phyloP scores from a whole-genome alignment of 2,888 invertebrate species.

The Proisotoma minuta region DNA sequence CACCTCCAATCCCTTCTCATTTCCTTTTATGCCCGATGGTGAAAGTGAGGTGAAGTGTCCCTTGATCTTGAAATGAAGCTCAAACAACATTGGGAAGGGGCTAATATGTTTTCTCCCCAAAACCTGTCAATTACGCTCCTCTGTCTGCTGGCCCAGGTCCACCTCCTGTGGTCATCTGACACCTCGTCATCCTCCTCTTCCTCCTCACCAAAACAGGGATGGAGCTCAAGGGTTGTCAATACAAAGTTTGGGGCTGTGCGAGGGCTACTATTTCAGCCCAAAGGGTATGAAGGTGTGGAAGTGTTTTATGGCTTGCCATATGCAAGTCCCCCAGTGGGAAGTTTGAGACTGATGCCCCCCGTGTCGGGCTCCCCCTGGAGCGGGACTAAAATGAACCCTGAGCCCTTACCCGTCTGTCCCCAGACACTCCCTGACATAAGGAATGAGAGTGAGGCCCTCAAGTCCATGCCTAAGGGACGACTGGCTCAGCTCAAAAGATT shows the following conservation, averaged over 20 bases:
- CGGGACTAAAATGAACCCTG: conserved; percentile 79
- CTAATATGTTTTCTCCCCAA: too few species aligned
- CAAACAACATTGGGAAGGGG: too few species aligned
- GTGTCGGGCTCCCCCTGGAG: conserved; percentile 89
- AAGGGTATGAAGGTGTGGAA: conserved; percentile 44
- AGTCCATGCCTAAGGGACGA: conserved; percentile 81
- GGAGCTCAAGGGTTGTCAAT: conserved; percentile 43
- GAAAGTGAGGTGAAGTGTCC: too few species aligned
- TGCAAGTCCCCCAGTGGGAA: conserved; percentile 83
- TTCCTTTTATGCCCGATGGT: too few species aligned
- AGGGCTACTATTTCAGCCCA: conserved; percentile 39
- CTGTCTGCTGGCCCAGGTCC: conserved; percentile 31
- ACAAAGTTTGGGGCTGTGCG: conserved; percentile 40
- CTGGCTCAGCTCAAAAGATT: conserved; percentile 82
- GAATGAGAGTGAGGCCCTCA: conserved; percentile 76
- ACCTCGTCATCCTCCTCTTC: not conserved
- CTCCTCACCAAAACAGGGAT: conserved; percentile 4
- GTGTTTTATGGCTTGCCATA: conserved; percentile 65
- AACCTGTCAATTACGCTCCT: too few species aligned
- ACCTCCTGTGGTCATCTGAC: conserved; percentile 28
- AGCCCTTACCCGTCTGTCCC: conserved; percentile 85
- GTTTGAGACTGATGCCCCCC: conserved; percentile 91
- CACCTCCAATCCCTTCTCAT: too few species aligned
- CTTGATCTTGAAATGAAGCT: too few species aligned
- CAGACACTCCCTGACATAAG: conserved; percentile 74